These are phyloP conservation scores for Oryzias curvinotus DNA, from an alignment of 2,113 vertebrate genomes.

Conservation along the genomic window DNA sequence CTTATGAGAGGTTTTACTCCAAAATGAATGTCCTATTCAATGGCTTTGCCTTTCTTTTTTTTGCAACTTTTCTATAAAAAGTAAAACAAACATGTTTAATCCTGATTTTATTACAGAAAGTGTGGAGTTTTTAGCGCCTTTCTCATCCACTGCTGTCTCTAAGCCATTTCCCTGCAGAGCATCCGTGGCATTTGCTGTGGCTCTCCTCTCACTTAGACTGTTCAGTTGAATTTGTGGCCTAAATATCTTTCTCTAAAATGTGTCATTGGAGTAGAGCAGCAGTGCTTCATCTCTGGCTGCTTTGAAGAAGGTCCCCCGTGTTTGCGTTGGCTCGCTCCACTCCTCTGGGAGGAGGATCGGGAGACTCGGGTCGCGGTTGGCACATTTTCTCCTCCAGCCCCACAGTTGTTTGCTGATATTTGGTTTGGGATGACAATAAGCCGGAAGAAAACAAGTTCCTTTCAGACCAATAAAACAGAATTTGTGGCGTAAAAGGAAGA, in stretches of 20 bases:
- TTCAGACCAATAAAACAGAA: constrained; percentile 41
- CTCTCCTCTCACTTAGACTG: constrained; percentile 28
- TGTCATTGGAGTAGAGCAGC: constrained; percentile 52
- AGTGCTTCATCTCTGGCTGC: constrained; percentile 19
- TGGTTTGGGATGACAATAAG: constrained; percentile 69
- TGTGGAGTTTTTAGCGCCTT: constrained; percentile 3
- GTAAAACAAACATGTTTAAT: background rate
- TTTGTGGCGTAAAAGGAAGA: constrained; percentile 18
- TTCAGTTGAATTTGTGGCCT: constrained; percentile 55
- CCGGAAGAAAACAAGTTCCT: constrained; percentile 78
- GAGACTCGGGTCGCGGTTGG: constrained; percentile 40
- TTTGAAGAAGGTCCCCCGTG: constrained; percentile 29
- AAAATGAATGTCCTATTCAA: too few relatives aligned
- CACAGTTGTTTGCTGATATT: constrained; percentile 77
- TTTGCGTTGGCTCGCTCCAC: constrained; percentile 43
- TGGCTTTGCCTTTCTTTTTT: too few relatives aligned
- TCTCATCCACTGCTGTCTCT: constrained; percentile 13
- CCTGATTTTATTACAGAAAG: constrained; percentile 19
- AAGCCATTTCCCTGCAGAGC: constrained; percentile 41
- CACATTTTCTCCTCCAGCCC: constrained; percentile 48
- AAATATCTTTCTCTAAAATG: constrained; percentile 59
- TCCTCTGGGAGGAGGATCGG: constrained; percentile 44
- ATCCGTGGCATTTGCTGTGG: constrained; percentile 41
- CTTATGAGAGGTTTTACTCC: too few relatives aligned
- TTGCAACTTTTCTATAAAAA: background rate